Base-by-base conservation (phyloP, 2,888 invertebrate genomes). In the Dryocosmus kuriphilus region DNA sequence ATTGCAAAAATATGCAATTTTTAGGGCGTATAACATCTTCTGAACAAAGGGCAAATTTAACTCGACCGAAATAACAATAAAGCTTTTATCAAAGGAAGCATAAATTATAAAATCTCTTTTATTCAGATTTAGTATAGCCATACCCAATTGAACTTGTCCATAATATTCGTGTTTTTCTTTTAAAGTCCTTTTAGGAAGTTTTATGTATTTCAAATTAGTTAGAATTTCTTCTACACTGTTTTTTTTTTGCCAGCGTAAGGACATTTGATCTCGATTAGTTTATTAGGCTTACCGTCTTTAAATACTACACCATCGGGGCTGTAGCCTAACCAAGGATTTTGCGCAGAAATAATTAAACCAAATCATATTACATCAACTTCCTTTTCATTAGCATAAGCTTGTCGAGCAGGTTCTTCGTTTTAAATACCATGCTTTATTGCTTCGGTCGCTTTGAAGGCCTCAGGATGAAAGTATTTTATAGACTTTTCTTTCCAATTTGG, bases 61-160 rank as follows among this genome's bases (percentile, higher is more conserved):
- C 30, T n/a, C n/a, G n/a, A n/a, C n/a, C n/a, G n/a, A n/a, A n/a
- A n/a, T n/a, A n/a, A n/a, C n/a, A n/a, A n/a, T n/a, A n/a, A n/a
- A n/a, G n/a, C n/a, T n/a, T n/a, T n/a, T n/a, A n/a, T n/a, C n/a
- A n/a, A n/a, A n/a, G n/a, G n/a, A n/a, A n/a, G n/a, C n/a, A n/a
- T n/a, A n/a, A n/a, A n/a, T n/a, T n/a, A n/a, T n/a, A n/a, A 61
- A 61, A 30, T 24, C 30, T 14, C 30, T 67, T 24, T 35, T 32
- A 32, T 35, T 38, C n/a, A 79, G 16, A 38, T 76, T 79, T 22
- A 79, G 55, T n/a, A 79, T 32, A 22, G 71, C 46, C 77, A 79
- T 79, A n/a, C n/a, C n/a, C n/a, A n/a, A n/a, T n/a, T n/a, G n/a
- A n/a, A n/a, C n/a, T n/a, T n/a, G n/a, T n/a, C n/a, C n/a, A n/a